phyloP scores from a whole-genome alignment of 2,888 invertebrate genomes.

The Omphaloscelis lunosa region DNA sequence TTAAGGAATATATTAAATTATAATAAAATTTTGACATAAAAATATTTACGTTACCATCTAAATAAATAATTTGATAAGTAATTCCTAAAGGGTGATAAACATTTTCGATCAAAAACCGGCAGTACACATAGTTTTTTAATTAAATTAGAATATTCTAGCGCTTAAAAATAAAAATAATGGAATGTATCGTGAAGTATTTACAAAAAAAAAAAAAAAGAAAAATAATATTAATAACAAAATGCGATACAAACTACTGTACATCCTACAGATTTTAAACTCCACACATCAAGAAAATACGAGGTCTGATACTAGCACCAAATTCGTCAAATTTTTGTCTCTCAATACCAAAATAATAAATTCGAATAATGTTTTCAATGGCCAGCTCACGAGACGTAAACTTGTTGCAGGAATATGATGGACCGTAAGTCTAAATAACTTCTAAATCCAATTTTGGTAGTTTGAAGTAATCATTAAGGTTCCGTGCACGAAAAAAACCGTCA shows the following conservation, averaged over 20 bases:
- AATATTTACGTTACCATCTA: slow-evolving; percentile 46
- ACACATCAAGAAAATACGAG: slow-evolving; percentile 51
- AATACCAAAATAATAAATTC: slow-evolving; percentile 71
- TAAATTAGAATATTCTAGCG: slow-evolving; percentile 44
- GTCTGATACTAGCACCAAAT: slow-evolving; percentile 78
- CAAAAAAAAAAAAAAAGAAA: slow-evolving; percentile 56
- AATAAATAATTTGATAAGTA: slow-evolving; percentile 64
- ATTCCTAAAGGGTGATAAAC: slow-evolving; percentile 39
- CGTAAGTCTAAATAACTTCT: slow-evolving; percentile 10
- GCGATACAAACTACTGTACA: slow-evolving; percentile 66
- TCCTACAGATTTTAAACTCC: slow-evolving; percentile 39
- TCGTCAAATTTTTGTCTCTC: slow-evolving; percentile 57
- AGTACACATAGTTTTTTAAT: slow-evolving; percentile 44
- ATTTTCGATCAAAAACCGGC: slow-evolving; percentile 58
- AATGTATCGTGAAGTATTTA: slow-evolving; percentile 82
- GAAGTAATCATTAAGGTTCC: slow-evolving; percentile 8
- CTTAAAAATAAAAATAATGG: slow-evolving; percentile 73
- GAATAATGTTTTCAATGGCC: slow-evolving; percentile 64
- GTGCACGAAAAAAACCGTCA: too few species aligned
- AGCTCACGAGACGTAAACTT: slow-evolving; percentile 40
- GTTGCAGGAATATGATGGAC: slow-evolving; percentile 20
- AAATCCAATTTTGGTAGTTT: slow-evolving; percentile 44
- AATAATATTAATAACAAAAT: slow-evolving; percentile 69
- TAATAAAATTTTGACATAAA: slow-evolving; percentile 58
- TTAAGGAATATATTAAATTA: slow-evolving; percentile 51